phyloP scores from a whole-genome alignment of 53 echinoderm and acorn worm species.

The Holothuria leucospilota region DNA sequence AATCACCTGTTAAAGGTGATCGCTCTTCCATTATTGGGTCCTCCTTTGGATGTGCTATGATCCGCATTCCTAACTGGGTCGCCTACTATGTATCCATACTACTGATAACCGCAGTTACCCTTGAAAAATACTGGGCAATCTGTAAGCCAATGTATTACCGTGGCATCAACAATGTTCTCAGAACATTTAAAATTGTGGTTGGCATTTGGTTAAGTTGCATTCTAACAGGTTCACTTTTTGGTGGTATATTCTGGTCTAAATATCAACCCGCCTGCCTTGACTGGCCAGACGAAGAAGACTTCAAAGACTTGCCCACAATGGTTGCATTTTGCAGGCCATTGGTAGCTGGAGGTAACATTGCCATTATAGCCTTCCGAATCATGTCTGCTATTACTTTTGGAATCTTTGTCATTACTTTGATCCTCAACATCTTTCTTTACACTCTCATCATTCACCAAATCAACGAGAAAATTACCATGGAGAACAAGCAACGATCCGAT shows the following conservation, averaged over 20 bases:
- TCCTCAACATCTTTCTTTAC: conserved; percentile 50
- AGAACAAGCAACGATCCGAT: conserved; percentile 36
- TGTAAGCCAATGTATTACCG: conserved; percentile 65
- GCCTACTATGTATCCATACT: conserved; percentile 56
- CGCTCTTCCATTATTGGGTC: background rate
- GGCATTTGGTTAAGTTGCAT: conserved; percentile 45
- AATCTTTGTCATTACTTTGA: conserved; percentile 36
- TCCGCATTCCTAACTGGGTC: background rate
- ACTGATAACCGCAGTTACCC: conserved; percentile 55
- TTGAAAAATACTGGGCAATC: conserved; percentile 66
- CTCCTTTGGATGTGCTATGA: conserved; percentile 21
- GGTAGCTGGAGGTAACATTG: background rate
- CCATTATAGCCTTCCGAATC: background rate
- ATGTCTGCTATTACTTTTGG: background rate
- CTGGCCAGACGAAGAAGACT: conserved; percentile 27
- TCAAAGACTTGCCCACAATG: background rate
- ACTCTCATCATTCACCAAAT: conserved; percentile 1
- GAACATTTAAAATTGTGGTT: conserved; percentile 51
- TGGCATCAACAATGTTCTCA: conserved; percentile 41
- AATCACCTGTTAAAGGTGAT: conserved; percentile 39
- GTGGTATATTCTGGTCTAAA: conserved; percentile 6
- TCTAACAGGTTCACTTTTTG: conserved; percentile 46
- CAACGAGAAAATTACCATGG: background rate
- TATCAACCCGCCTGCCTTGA: background rate
- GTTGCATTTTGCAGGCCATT: background rate